Percentiles rank a stretch among this genome's conserved stretches.
phyloP scores from a whole-genome alignment of 2,797 vertebrate species.

The Mus spretus region DNA sequence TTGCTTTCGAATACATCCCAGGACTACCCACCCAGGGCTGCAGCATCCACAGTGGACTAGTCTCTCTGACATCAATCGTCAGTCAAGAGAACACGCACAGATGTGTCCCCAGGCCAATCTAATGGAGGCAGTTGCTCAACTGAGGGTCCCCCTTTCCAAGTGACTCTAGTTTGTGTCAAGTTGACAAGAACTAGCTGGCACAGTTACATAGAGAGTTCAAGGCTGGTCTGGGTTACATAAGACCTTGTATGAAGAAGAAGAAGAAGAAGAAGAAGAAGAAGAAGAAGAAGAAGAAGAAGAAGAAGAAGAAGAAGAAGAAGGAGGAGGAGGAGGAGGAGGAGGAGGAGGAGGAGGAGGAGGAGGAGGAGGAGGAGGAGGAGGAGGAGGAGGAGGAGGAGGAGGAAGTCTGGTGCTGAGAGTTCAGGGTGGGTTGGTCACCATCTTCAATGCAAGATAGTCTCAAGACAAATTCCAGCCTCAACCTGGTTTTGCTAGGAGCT shows the following conservation, averaged over 20 bases:
- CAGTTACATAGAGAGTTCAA: not conserved
- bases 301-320: rapidly evolving
- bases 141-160: not conserved
- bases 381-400: not conserved
- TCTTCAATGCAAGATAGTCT: not conserved
- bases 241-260: not conserved
- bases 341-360: too few species aligned
- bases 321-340: rapidly evolving
- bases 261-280: too few species aligned
- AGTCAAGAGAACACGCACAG: not conserved
- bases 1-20: not conserved
- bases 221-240: not conserved
- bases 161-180: not conserved
- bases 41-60: not conserved
- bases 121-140: not conserved
- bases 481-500: not conserved
- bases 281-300: too few species aligned
- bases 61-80: too few species aligned
- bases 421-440: not conserved
- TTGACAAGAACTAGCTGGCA: not conserved
- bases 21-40: not conserved
- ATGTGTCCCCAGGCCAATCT: not conserved
- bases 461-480: not conserved
- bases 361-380: rapidly evolving
- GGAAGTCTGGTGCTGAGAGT: not conserved